Base-by-base conservation (phyloP, 2,797 vertebrate species). In the Cynodonichthys magdalenae region DNA sequence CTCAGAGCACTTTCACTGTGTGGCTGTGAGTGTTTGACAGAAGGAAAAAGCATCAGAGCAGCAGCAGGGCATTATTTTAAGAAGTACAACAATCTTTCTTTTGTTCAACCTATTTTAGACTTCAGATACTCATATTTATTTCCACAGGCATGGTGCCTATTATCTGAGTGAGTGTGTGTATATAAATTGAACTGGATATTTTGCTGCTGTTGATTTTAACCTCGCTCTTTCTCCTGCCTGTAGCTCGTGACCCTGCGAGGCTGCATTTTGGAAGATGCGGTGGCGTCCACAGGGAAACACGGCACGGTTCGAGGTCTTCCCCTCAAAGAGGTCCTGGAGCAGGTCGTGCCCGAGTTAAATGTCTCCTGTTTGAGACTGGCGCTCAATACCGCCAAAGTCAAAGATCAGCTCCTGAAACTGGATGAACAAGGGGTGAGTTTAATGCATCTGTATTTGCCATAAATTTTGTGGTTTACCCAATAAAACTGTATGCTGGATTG, bases 381-480 rank as follows among this genome's bases (percentile, higher is more conserved):
- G 0, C 88, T 95, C 57, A 94, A 63, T 87, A 93, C 95, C 0
- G 92, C 95, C n/a, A 96, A 95, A 74, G 96, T 96, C 83, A 94
- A 95, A 0, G 96, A 98, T 81, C 97, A 98, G 88, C 95, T 98
- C 46, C 94, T 97, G 36, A 97, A 97, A 73, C 93, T 98, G 54
- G 96, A 98, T 0, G 97, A 98, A 69, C 97, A 98, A 74, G 96
- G 95, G 93, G 97, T 98, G 79, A 95, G 96, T 65, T 60, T 29
- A 49, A 7, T 0, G 3, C 1, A 2, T 44, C 36, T 56, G 17
- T 39, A 15, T 65, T 39, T 46, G 39, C 47, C 20, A 61, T 64
- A 60, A 53, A 28, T 52, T 46, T 53, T 19, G 29, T 14, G 1
- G 4, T 11, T 28, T 29, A 45, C 46, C 29, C 19, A 28, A 46